Conservation (phyloP, 1,140 invertebrate genomes). For the Penaeus japonicus region DNA sequence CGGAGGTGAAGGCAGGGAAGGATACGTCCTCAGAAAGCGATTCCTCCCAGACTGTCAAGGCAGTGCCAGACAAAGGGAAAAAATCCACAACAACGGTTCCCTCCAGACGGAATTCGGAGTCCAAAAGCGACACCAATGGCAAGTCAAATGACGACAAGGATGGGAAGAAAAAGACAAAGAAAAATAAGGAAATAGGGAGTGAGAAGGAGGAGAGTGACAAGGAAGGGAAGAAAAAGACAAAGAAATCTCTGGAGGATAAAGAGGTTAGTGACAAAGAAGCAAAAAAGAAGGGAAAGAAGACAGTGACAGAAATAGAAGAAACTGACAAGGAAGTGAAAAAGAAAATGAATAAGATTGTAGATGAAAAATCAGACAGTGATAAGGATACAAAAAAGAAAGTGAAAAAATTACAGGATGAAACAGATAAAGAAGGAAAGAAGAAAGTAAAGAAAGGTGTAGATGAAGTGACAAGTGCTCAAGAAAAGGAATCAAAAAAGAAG, state of each 20-base stretch:
- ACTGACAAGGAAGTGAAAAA: background rate
- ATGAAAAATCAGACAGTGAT: background rate
- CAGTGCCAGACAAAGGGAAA: conserved; percentile 29
- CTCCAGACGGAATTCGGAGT: conserved; percentile 22
- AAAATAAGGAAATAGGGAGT: background rate
- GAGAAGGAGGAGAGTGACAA: background rate
- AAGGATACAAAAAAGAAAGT: background rate
- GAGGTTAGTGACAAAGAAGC: background rate
- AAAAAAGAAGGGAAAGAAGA: conserved; percentile 10
- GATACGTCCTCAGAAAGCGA: conserved; percentile 17
- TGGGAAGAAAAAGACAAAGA: conserved; percentile 40
- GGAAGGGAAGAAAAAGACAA: background rate
- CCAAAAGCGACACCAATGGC: conserved; percentile 2
- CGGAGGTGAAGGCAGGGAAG: background rate
- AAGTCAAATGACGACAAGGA: conserved; percentile 38
- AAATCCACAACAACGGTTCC: background rate
- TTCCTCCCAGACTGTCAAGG: conserved; percentile 29
- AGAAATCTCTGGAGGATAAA: background rate
- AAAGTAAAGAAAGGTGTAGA: background rate
- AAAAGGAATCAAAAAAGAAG: background rate
- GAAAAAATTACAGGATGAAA: background rate
- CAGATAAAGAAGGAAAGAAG: background rate
- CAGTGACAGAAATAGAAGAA: background rate
- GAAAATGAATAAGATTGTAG: background rate
- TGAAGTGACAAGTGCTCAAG: background rate